These are phyloP conservation scores for Sminthurides aquaticus DNA, from an alignment of 2,888 invertebrate species.

Conservation along the genomic window DNA sequence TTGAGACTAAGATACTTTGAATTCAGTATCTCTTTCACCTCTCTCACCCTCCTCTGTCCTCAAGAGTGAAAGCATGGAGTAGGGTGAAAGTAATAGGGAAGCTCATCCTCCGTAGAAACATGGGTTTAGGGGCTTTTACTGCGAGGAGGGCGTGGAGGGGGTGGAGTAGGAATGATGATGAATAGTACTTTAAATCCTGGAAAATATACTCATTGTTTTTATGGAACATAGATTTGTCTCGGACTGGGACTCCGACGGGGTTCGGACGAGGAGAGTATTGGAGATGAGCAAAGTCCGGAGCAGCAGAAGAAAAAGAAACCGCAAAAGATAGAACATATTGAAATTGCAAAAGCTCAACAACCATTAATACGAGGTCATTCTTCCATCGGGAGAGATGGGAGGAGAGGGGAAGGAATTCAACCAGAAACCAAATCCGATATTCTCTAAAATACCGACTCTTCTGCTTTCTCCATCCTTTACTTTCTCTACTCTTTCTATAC, in stretches of 20 bases:
- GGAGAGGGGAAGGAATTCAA: conserved; percentile 23
- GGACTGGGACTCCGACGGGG: conserved; percentile 37
- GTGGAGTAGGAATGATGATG: too few relatives aligned
- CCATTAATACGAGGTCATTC: conserved; percentile 19
- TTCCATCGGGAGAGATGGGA: conserved; percentile 18
- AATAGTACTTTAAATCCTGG: too few relatives aligned
- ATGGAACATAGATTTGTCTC: conserved; percentile 36
- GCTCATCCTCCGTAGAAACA: too few relatives aligned
- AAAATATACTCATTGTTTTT: too few relatives aligned
- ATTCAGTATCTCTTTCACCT: too few relatives aligned
- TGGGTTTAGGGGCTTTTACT: too few relatives aligned
- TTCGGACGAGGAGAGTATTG: conserved; percentile 40
- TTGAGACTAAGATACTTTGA: too few relatives aligned
- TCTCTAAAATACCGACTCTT: not conserved
- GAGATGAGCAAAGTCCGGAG: conserved; percentile 36
- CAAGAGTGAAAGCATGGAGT: too few relatives aligned
- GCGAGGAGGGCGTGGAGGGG: too few relatives aligned
- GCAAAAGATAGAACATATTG: conserved; percentile 19
- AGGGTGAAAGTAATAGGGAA: too few relatives aligned
- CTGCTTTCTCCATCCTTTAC: not conserved
- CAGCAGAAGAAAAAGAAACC: conserved; percentile 22
- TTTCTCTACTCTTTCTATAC: not conserved
- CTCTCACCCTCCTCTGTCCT: too few relatives aligned
- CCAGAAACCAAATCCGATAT: conserved; percentile 41
- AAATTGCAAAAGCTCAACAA: conserved; percentile 21